phyloP scores from a whole-genome alignment of 2,797 vertebrate genomes.

The Parotocinclus haroldoi region DNA sequence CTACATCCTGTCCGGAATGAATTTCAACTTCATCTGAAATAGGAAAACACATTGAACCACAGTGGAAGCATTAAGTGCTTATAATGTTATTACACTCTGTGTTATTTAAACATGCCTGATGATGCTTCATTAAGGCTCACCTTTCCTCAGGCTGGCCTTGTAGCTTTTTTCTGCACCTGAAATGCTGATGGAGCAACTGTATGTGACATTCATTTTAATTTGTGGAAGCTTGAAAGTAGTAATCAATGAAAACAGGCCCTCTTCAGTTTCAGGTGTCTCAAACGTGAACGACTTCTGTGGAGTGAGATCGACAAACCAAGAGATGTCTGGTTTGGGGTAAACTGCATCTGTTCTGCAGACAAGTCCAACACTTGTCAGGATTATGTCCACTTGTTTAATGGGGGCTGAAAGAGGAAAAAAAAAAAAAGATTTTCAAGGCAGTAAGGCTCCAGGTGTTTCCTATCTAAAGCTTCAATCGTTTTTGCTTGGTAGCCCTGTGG shows the following conservation, averaged over 20 bases:
- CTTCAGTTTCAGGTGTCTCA: background rate
- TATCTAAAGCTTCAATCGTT: no score
- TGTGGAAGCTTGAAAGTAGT: conserved; percentile 31
- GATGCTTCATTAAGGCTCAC: conserved; percentile 31
- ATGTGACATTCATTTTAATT: background rate
- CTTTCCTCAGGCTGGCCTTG: conserved; percentile 6
- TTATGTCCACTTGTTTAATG: conserved; percentile 32
- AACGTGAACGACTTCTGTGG: rapidly evolving
- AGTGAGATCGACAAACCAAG: conserved; percentile 43
- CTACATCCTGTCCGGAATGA: background rate
- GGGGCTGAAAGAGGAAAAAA: background rate
- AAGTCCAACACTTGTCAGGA: conserved; percentile 25
- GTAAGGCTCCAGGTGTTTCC: no score
- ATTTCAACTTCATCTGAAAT: conserved; percentile 5
- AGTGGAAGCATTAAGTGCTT: no score
- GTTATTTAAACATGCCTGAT: no score
- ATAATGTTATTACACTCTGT: no score
- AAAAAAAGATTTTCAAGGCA: background rate
- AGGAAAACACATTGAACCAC: background rate
- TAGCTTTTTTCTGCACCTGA: background rate
- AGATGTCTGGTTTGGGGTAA: conserved; percentile 50
- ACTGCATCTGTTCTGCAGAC: conserved; percentile 49
- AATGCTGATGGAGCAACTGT: conserved; percentile 50
- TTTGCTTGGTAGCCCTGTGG: no score
- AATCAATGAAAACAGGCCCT: conserved; percentile 49